Conservation (phyloP, 2,888 invertebrate species). For the Lithophane leautieri region DNA sequence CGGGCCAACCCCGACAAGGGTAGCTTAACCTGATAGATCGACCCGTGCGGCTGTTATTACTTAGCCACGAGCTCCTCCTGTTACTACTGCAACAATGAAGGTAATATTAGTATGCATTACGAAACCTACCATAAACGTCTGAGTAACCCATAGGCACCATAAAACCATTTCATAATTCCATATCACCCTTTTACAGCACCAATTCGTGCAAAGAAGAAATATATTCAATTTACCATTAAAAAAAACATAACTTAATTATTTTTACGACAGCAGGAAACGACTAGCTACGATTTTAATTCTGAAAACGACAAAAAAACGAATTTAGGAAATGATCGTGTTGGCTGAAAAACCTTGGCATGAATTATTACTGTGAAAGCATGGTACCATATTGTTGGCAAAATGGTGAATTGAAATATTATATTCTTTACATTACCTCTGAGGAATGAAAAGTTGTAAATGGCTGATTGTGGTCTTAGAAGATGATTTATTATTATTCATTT, state of each 20-base stretch:
- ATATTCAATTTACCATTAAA: conserved; percentile 58
- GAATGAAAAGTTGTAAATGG: conserved; percentile 9
- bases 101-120: conserved; percentile 45
- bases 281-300: conserved; percentile 63
- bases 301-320: conserved; percentile 58
- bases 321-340: conserved; percentile 66
- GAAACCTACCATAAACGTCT: conserved; percentile 4
- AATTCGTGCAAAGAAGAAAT: conserved; percentile 31
- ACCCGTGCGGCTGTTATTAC: too few species aligned
- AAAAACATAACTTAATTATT: conserved; percentile 31
- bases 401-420: conserved; percentile 64
- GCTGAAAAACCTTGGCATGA: conserved; percentile 54
- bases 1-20: too few species aligned
- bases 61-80: too few species aligned
- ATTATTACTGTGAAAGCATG: conserved; percentile 54
- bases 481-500: conserved; percentile 45
- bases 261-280: conserved; percentile 47
- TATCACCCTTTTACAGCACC: conserved; percentile 51
- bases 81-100: background rate
- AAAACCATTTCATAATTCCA: conserved; percentile 47
- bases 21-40: too few species aligned
- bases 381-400: conserved; percentile 61
- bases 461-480: conserved; percentile 17
- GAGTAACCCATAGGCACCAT: conserved; percentile 33
- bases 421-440: conserved; percentile 50